Percentiles rank a stretch among this genome's conserved stretches.
These are phyloP conservation scores for Petromus typicus DNA, from an alignment of 2,113 vertebrate species.

Conservation along the genomic window DNA sequence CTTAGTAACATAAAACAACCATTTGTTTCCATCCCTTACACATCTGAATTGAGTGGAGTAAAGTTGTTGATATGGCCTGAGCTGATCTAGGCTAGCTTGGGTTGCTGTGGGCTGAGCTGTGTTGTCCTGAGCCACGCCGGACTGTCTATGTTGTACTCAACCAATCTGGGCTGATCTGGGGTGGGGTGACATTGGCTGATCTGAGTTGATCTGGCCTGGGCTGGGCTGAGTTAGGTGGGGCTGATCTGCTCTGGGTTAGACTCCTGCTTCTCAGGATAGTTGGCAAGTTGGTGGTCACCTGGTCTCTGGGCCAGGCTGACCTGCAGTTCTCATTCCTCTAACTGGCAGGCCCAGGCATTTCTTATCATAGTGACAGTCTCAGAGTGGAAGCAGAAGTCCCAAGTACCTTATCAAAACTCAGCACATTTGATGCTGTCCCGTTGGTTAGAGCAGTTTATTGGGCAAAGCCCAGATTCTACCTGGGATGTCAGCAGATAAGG, in stretches of 20 bases:
- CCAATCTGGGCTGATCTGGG: neutral
- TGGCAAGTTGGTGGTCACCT: neutral
- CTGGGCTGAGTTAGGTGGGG: neutral
- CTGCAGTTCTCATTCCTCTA: neutral
- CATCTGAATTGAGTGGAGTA: neutral
- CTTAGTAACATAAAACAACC: neutral
- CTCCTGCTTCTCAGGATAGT: neutral
- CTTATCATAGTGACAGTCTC: neutral
- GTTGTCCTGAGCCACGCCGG: neutral
- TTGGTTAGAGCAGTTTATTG: neutral
- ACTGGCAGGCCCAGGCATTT: neutral
- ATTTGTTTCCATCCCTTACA: accelerated
- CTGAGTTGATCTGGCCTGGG: neutral
- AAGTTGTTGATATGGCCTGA: neutral
- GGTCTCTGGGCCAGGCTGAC: neutral
- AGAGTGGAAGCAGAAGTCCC: neutral
- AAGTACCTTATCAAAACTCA: neutral
- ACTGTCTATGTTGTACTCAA: neutral
- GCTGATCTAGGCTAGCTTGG: neutral
- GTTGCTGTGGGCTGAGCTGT: neutral
- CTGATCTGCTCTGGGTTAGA: neutral
- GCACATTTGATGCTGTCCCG: neutral
- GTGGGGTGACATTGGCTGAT: neutral
- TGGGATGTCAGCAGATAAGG: neutral
- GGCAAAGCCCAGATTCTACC: neutral